Evolutionary conservation across 2,797 vertebrate genomes (phyloP), one percentile per base, ranked within the genome.

Genomic region (Muscicapa striata): DNA sequence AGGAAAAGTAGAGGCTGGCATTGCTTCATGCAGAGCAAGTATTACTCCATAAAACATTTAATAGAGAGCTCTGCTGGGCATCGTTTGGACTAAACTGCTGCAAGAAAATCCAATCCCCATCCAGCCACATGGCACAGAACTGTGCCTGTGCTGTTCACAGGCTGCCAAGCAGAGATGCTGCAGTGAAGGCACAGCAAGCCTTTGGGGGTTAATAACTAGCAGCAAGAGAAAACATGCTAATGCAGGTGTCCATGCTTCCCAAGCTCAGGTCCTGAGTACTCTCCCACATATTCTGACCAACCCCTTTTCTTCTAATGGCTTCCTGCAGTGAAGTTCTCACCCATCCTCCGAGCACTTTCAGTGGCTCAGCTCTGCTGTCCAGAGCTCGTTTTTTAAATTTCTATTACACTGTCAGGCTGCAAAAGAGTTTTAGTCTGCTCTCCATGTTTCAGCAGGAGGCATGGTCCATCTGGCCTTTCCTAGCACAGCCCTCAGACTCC

Each of bases 41-140:
- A 81, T 55, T 69, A 90, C 90, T 93, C 83, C 85, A 94, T 90
- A 93, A 95, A 95, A 91, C 59, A 94, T 91, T 94, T 96, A 96
- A 69, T 66, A 86, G 73, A 94, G 73, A 81, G 91, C 90, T 96
- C 94, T 96, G 87, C 93, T 93, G 93, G 95, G 94, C 93, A 94
- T 73, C 91, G 78, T 95, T 95, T 91, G 80, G 73, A 93, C 59
- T 86, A 81, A 96, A 93, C 76, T 84, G 81, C 90, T 88, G 77
- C 66, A 84, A 72, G 69, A 86, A 95, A 94, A 96, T 78, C 79
- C 89, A 93, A 51, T 81, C 73, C 34, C 40, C 77, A 6, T 27
- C 63, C 90, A 81, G 45, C 38, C 27, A 19, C 54, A 49, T 3
- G 38, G 85, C 90, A 89, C 67, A 89, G 48, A 94, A 46, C 52